Evolutionary conservation across 2,113 vertebrate species (phyloP).

Genomic region (Atrichornis clamosus): DNA sequence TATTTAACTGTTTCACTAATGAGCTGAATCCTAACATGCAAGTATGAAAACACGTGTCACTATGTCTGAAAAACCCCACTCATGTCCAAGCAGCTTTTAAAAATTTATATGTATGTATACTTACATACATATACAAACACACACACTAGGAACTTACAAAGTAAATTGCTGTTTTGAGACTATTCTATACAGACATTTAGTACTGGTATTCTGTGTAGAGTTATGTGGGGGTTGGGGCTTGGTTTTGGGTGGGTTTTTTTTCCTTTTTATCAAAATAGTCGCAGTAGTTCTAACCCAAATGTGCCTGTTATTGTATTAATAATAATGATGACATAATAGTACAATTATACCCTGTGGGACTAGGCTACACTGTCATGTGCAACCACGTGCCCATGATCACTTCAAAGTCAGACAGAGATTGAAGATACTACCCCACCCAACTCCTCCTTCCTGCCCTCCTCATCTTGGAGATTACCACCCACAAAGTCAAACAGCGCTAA

Average conservation of each 20-base stretch:
- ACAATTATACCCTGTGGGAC: background rate
- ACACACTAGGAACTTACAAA: fast-evolving
- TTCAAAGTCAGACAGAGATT: conserved; percentile 22
- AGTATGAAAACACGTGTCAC: background rate
- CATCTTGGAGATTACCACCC: conserved; percentile 34
- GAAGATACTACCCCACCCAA: conserved; percentile 26
- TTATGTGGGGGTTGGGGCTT: background rate
- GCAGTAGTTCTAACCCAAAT: background rate
- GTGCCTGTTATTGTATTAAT: background rate
- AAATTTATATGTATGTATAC: background rate
- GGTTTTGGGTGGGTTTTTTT: background rate
- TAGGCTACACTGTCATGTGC: background rate
- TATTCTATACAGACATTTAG: background rate
- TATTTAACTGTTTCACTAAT: conserved; percentile 7
- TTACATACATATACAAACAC: background rate
- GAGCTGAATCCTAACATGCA: background rate
- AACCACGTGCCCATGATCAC: background rate
- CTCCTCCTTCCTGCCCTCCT: background rate
- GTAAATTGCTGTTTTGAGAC: background rate
- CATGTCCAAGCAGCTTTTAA: background rate
- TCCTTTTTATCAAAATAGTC: background rate
- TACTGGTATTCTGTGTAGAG: background rate
- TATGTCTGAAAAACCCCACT: background rate
- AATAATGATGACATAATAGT: background rate
- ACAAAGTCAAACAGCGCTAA: background rate